Evolutionary conservation across 2,797 vertebrate genomes (phyloP), one percentile per base, ranked within the genome.

Genomic region (Todus mexicanus): DNA sequence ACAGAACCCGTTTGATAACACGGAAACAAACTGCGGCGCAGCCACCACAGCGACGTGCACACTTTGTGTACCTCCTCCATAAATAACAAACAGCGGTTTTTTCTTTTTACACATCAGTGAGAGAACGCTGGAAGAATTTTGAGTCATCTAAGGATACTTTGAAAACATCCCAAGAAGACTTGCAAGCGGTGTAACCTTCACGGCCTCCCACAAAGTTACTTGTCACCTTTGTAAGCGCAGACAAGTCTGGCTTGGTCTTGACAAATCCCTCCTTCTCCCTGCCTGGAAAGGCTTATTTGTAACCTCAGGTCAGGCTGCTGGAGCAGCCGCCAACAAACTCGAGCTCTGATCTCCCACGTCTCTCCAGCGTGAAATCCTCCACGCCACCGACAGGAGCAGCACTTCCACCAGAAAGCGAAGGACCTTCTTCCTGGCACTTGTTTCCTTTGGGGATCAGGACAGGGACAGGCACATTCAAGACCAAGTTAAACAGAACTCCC

Each of bases 41-140:
- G n/a, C 29, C 27, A 59, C 51, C 25, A 47, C 0, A 0, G 25
- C 16, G 26, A n/a, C 5, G 7, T 5, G 9, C 4, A 5, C 27
- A 48, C 53, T 18, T 65, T 27, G 37, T 8, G 12, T 14, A 75
- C 6, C 26, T 23, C 19, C 21, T 50, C 33, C 29, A 38, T 5
- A 63, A 63, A 31, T 25, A 61, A 60, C 48, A 31, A 82, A n/a
- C 47, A 73, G 66, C 15, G 7, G n/a, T 47, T 63, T 18, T 78
- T 47, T 19, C 11, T 23, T 29, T 61, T 66, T 31, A 54, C 27
- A 20, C 13, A 7, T n/a, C 69, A 53, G 11, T 26, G 27, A 33
- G 33, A 53, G 20, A 61, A 43, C 48, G 20, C 26, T 6, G n/a
- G 40, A 43, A 51, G 43, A 68, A 57, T 35, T 45, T 57, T 17